Evolutionary conservation across 2,113 vertebrate genomes (phyloP), one percentile per base, ranked within the genome.

Genomic region (Origma solitaria): DNA sequence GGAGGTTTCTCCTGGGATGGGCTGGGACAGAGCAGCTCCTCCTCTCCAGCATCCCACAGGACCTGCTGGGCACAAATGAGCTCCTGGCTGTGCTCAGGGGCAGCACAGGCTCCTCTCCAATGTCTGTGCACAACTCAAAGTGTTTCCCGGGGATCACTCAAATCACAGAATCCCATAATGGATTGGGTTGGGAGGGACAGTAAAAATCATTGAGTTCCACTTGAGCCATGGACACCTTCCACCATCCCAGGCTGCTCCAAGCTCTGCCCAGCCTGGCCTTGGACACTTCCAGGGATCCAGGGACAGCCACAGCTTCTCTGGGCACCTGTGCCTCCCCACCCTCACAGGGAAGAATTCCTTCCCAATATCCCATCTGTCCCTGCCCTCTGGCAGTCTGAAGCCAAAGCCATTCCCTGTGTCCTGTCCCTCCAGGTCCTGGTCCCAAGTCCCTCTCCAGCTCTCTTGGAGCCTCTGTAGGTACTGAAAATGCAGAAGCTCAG

Each of bases 271-370:
- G 0, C n/a, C 61, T 69, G 54, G 40, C n/a, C 38, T 31, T 5
- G 57, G 30, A 11, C 66, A 75, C 6, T 61, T 1, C 47, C 61
- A 82, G 54, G n/a, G 30, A 35, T 75, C 27, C 51, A 49, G 68
- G 31, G 3, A 6, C 37, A 73, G 27, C 44, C 60, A 25, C 38
- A 68, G 53, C 28, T 60, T 18, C 24, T 47, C 61, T 89, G 61
- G 38, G 1, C 0, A 81, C 0, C 3, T 35, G 44, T 3, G 2
- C 38, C 20, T 30, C 5, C 0, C 7, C 60, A 75, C 3, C 38
- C 45, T 82, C 53, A 2, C 16, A 68, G 20, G 0, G 0, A 75
- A 1, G 0, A 18, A 68, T 82, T 60, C 9, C 45, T 40, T 31
- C n/a, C 61, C 53, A 60, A 40, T 18, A 31, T 53, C n/a, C 45